Base-by-base conservation (phyloP, 1,140 invertebrate species). In the Dinoponera quadriceps region DNA sequence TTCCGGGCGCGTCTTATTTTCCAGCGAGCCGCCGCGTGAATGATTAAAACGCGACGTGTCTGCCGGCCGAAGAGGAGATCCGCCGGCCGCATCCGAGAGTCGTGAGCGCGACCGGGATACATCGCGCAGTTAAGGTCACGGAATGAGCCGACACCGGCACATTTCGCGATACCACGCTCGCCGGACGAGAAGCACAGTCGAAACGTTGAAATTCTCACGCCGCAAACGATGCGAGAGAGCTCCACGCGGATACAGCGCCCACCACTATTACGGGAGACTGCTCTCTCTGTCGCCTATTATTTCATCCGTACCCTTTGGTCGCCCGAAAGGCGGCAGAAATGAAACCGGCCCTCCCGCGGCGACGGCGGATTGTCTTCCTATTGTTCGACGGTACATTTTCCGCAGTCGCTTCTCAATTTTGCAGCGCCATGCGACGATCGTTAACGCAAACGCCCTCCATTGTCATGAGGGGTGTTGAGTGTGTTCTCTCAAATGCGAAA, bases 1-100 rank as follows among this genome's bases (percentile, higher is more conserved):
- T 44, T 11, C 3, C 57, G 18, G 86, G 48, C 54, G 85, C 78
- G 84, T 80, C 73, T 84, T 87, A 87, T 90, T 90, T 87, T 88
- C 54, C 69, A 62, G 13, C 65, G 65, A 48, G 0, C 16, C 38
- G 59, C 20, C 49, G 60, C 14, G 85, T 84, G 69, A 87, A 86
- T 84, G 80, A 74, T 87, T 74, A 80, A 82, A 83, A 87, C 78
- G 71, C n/a, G 11, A 18, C 38, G 13, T 18, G 3, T 25, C n/a
- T 3, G n/a, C 11, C 4, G 16, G 71, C 51, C 55, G 85, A 74
- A 66, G 2, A 20, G n/a, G n/a, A 75, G 73, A 13, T 27, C 2
- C 48, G 29, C 29, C 2, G 29, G 29, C 49, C 62, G 44, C 54
- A 57, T 16, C n/a, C 62, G 55, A 48, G 51, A 75, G 33, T 20